Evolutionary conservation across 35 echinoderm and acorn worm species (phyloP), one percentile per base, ranked within the genome.

Genomic region (Anneissia japonica): DNA sequence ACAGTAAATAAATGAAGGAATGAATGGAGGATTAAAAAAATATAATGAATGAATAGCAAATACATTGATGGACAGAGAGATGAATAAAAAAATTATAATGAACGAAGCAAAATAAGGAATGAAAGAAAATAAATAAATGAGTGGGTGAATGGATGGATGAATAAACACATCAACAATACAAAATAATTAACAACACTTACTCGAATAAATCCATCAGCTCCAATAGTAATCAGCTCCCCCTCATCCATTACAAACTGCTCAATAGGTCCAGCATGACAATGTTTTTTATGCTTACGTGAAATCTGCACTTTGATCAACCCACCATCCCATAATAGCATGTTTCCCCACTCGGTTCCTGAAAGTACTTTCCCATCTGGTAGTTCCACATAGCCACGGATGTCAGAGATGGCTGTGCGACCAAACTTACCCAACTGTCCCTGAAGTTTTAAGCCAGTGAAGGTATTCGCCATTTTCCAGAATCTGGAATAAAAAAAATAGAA

Each of bases 171-270:
- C n/a, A 16, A 83, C 28, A 51, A 73, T 6, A 14, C 1, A 32
- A 55, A 83, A 30, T 37, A 81, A 40, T 81, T 37, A 81, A 76
- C 34, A 33, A 0, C 16, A 93, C 95, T 93, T 51, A 97, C 95
- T 85, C 95, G 90, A 77, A 97, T 85, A 83, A 84, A 97, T 28
- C 96, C 92, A 87, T 99, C 96, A 80, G 92, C 96, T 78, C 96
- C 96, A 41, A 99, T 99, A 6, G 92, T 94, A n/a, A 99, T 91
- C 21, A 94, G 37, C 39, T 99, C 96, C 1, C 96, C 96, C 29
- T 97, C 95, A 84, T 99, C 96, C 96, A 99, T 99, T 0, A 94
- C 89, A 91, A 99, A 99, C 89, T 99, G 96, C 39, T 99, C 96
- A 77, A 99, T 99, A 29, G 39, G 74, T 16, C 96, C 96, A 17